These are phyloP conservation scores for Climacteris rufus DNA, from an alignment of 2,113 vertebrate genomes.

Conservation along the genomic window DNA sequence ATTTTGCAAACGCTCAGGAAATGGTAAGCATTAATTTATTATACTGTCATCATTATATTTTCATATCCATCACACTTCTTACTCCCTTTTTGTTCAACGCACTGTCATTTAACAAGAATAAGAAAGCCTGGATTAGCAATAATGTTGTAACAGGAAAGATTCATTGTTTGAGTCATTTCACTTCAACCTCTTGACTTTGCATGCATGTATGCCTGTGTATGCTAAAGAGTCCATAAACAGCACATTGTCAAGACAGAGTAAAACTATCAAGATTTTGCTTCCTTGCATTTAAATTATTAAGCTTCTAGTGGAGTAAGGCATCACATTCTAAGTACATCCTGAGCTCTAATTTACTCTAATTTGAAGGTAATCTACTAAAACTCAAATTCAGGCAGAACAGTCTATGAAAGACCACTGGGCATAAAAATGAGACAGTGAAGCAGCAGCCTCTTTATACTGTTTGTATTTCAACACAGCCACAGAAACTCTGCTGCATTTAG, in stretches of 20 bases:
- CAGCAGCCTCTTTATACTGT: neutral
- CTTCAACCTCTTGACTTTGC: neutral
- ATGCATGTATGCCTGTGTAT: neutral
- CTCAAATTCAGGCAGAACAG: slow-evolving; percentile 8
- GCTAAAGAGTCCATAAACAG: neutral
- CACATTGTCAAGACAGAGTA: neutral
- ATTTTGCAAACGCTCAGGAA: slow-evolving; percentile 36
- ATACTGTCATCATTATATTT: neutral
- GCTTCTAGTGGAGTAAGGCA: neutral
- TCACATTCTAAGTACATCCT: neutral
- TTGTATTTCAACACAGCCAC: neutral
- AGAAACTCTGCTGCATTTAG: slow-evolving; percentile 8
- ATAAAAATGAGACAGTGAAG: slow-evolving; percentile 16
- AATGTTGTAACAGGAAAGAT: neutral
- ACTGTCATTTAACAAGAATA: neutral
- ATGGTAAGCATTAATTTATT: slow-evolving; percentile 42
- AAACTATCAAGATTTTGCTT: neutral
- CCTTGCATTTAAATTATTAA: neutral
- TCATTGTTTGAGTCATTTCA: neutral
- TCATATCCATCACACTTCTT: neutral
- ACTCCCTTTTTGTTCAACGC: neutral
- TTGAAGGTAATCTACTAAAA: slow-evolving; percentile 31
- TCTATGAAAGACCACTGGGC: neutral
- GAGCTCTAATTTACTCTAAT: slow-evolving; percentile 12
- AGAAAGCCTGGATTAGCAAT: neutral